Base-by-base conservation (phyloP, 2,797 vertebrate genomes). In the Gallinago stenura region DNA sequence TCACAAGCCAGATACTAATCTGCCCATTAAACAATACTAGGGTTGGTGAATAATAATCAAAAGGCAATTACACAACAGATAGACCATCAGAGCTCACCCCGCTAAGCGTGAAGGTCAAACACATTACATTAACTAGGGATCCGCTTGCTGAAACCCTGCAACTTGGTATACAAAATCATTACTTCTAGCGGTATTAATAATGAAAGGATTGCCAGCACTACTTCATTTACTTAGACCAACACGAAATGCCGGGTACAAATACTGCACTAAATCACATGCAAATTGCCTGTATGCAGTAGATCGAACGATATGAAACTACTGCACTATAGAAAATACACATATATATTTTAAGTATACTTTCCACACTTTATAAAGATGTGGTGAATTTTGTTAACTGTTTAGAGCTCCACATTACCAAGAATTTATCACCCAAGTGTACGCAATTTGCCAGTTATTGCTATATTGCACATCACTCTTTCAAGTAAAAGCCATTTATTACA, bases 11-110 rank as follows among this genome's bases (percentile, higher is more conserved):
- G 72, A 75, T 31, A 65, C 77, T 83, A 71, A 87, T 89, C 54
- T 94, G 82, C 68, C 46, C 87, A 87, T 82, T 93, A 89, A 95
- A 65, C 93, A 87, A 68, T 51, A 82, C 57, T 48, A 61, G 87
- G 57, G 48, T 20, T 37, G 85, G 24, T 69, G 91, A 95, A 93
- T 79, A 92, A 92, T 65, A 48, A 91, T 64, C 69, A 83, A 79
- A 79, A 89, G 66, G 87, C 54, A 90, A 82, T 51, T 91, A 53
- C 33, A 64, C 72, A 45, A 39, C 64, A 78, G 79, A 41, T 10
- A 83, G 57, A 15, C 72, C 16, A 75, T 75, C 87, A 69, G 82
- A 70, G 85, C 80, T 91, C 89, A 89, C 70, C 66, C 91, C 10
- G 14, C 80, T 81, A 62, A 91, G 90, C 69, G 8, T 65, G 77